Conservation (phyloP, 53 echinoderm and acorn worm genomes). For the Zoroaster sp. region DNA sequence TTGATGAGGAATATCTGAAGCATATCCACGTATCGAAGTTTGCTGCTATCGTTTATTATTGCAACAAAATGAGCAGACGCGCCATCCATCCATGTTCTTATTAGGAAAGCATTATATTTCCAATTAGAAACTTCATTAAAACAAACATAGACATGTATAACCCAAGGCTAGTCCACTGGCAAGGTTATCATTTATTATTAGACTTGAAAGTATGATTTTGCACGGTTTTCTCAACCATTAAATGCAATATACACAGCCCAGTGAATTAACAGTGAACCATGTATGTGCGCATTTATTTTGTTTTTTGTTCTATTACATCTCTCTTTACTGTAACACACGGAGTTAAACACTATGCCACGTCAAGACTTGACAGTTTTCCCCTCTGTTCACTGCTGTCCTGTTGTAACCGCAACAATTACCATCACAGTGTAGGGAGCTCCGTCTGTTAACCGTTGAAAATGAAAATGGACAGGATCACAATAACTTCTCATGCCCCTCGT, state of each 20-base stretch:
- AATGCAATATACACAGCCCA: constrained; percentile 41
- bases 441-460: constrained; percentile 44
- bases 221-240: neutral
- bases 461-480: constrained; percentile 34
- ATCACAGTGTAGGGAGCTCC: neutral
- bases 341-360: neutral
- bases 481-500: neutral
- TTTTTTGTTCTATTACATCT: neutral
- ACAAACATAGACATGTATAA: too few species aligned
- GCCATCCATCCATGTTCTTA: neutral
- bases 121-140: neutral
- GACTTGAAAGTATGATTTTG: constrained; percentile 7
- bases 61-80: neutral
- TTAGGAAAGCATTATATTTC: neutral
- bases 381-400: neutral
- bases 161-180: constrained; percentile 15
- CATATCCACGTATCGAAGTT: too few species aligned
- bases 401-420: neutral
- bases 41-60: neutral
- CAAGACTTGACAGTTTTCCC: neutral
- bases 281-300: neutral
- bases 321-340: neutral
- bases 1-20: too few species aligned
- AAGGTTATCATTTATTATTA: constrained; percentile 5
- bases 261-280: neutral